These are phyloP conservation scores for Passerina amoena DNA, from an alignment of 2,113 vertebrate genomes.

Conservation along the genomic window DNA sequence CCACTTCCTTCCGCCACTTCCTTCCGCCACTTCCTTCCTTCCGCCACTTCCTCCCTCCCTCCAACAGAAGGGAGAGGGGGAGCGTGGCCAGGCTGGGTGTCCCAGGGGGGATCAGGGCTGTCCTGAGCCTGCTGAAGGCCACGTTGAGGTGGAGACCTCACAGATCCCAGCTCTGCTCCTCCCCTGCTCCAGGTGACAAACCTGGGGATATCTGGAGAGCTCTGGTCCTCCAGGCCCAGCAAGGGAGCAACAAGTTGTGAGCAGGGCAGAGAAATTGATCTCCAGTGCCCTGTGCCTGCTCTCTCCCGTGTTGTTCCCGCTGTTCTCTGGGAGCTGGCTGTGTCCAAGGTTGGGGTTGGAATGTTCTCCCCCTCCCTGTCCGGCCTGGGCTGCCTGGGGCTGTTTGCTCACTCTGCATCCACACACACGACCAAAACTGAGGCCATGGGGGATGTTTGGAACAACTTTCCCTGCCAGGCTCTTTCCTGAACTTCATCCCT, in stretches of 20 bases:
- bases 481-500: background rate
- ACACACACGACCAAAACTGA: background rate
- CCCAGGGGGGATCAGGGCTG: background rate
- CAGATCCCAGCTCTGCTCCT: background rate
- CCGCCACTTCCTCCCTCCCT: too few species aligned
- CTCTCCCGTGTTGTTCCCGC: background rate
- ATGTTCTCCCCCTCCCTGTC: background rate
- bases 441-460: background rate
- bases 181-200: background rate
- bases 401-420: background rate
- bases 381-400: background rate
- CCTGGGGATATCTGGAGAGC: background rate
- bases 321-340: background rate
- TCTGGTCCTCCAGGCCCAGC: background rate
- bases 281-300: background rate
- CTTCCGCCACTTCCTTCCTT: too few species aligned
- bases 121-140: background rate
- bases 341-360: background rate
- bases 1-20: too few species aligned
- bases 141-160: background rate
- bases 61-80: background rate
- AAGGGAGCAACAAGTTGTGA: background rate
- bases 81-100: fast-evolving
- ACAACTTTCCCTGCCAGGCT: background rate
- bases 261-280: background rate